Evolutionary conservation across 2,113 vertebrate genomes (phyloP), one percentile per base, ranked within the genome.

Genomic region (Semnornis frantzii): DNA sequence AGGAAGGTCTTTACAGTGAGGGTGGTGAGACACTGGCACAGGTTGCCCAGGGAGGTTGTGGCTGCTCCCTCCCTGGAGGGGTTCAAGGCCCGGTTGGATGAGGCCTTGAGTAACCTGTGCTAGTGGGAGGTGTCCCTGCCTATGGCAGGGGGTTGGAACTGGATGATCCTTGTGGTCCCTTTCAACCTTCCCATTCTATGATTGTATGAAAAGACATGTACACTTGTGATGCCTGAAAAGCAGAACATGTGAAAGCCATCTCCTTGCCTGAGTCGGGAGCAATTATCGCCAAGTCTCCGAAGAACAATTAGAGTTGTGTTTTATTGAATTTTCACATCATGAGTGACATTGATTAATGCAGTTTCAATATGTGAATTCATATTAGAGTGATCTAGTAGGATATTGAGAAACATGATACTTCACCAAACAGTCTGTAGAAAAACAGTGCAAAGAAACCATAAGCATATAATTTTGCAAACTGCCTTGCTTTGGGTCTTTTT

Each of bases 251-350:
- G 85, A 87, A 89, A 96, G 90, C 68, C 4, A 16, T 55, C 93
- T 75, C 69, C 85, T 93, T 75, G 69, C 42, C 70, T 82, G 70
- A 86, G 71, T 77, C 48, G 60, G 48, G 37, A 90, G 11, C 42
- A 86, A 94, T 94, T 88, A 94, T 52, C 88, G 63, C 68, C 39
- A 55, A 77, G 59, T 70, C 84, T 95, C 86, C 4, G 24, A 86
- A 90, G 93, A 94, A 85, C 87, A 96, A 96, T 87, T 93, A 93
- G 63, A 89, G 79, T 52, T 93, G 79, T 8, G 90, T 92, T 94
- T 95, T 85, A 94, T 94, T 94, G 84, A 31, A 65, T 94, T 79
- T 85, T 85, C 66, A 63, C 9, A 5, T 86, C 90, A 79, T 77
- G 87, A 94, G 82, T 94, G 91, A 92, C 81, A 84, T 24, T 91